These are phyloP conservation scores for Hymenochirus boettgeri DNA, from an alignment of 2,113 vertebrate species.

Conservation along the genomic window DNA sequence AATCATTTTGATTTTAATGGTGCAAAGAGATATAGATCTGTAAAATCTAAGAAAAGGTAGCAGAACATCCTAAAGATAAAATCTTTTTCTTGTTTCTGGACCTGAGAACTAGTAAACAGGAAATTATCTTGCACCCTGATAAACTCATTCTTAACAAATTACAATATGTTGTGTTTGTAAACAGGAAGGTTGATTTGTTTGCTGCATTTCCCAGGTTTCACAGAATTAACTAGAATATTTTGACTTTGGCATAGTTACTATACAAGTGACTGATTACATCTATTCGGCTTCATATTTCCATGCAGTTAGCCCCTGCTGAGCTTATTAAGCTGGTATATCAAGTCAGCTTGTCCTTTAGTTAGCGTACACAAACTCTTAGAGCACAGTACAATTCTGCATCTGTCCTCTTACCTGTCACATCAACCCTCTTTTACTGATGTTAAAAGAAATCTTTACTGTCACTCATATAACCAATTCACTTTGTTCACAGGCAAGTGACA, in stretches of 20 bases:
- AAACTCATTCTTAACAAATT: neutral
- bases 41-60: too few species aligned
- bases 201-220: neutral
- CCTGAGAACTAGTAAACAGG: neutral
- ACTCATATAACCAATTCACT: conserved; percentile 94
- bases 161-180: neutral
- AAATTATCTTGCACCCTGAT: neutral
- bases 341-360: conserved; percentile 62
- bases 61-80: neutral
- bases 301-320: conserved; percentile 51
- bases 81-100: neutral
- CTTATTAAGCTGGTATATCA: conserved; percentile 64
- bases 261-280: conserved; percentile 44
- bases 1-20: too few species aligned
- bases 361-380: conserved; percentile 69
- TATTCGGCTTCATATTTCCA: conserved; percentile 31
- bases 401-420: conserved; percentile 86
- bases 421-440: conserved; percentile 87
- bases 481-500: conserved; percentile 93
- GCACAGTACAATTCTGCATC: conserved; percentile 72
- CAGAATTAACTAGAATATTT: conserved; percentile 3
- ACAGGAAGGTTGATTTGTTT: conserved; percentile 1
- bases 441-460: conserved; percentile 98
- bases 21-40: too few species aligned
- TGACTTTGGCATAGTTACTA: conserved; percentile 12